Percentiles rank a stretch among this genome's conserved stretches.
phyloP scores from a whole-genome alignment of 2,888 invertebrate species.

The Taenaris catops region DNA sequence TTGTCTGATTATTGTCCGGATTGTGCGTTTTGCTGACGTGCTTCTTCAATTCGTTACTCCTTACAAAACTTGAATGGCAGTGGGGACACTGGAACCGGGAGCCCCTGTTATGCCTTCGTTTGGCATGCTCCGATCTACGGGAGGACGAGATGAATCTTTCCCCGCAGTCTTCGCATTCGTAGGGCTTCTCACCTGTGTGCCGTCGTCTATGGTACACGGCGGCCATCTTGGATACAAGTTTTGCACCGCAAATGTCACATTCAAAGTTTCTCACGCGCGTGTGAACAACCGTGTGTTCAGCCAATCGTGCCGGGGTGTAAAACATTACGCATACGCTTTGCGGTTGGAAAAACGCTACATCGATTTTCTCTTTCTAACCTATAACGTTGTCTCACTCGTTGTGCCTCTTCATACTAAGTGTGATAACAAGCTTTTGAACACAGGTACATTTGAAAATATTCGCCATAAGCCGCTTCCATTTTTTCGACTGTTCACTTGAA shows the following conservation, averaged over 20 bases:
- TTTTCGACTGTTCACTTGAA: too few species aligned
- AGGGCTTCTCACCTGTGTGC: conserved; percentile 69
- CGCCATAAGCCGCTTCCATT: too few species aligned
- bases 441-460: too few species aligned
- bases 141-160: conserved; percentile 64
- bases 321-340: too few species aligned
- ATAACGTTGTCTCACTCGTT: too few species aligned
- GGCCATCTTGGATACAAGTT: conserved; percentile 65
- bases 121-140: conserved; percentile 58
- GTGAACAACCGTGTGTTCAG: conserved; percentile 74
- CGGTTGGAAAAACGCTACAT: too few species aligned
- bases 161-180: conserved; percentile 60
- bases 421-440: too few species aligned
- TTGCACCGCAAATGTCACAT: conserved; percentile 73
- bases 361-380: too few species aligned
- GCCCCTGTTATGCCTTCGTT: conserved; percentile 58
- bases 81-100: conserved; percentile 40
- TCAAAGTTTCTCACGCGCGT: conserved; percentile 71
- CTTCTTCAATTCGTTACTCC: conserved; percentile 49
- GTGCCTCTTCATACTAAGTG: too few species aligned
- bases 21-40: conserved; percentile 49
- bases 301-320: conserved; percentile 67
- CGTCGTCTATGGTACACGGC: conserved; percentile 63
- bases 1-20: conserved; percentile 2
- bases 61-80: conserved; percentile 49